A percentile compares a stretch with the other conserved stretches of the same genome.
These are phyloP conservation scores for Elephantulus edwardii DNA, from an alignment of 2,113 vertebrate species.

Conservation along the genomic window DNA sequence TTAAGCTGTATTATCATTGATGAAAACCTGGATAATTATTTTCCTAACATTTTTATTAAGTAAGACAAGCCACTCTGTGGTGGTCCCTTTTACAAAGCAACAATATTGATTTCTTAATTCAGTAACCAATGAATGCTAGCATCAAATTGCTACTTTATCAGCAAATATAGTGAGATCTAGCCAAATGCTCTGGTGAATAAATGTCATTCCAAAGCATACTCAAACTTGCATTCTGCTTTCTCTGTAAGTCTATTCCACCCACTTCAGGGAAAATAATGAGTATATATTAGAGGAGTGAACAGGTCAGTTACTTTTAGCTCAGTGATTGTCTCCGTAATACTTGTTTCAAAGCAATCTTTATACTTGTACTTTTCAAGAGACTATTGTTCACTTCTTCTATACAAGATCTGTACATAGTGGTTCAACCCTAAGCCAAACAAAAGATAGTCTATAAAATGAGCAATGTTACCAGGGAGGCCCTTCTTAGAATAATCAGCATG, in stretches of 20 bases:
- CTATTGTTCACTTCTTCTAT: too few relatives aligned
- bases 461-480: too few relatives aligned
- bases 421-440: too few relatives aligned
- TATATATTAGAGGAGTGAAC: constrained; percentile 38
- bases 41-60: constrained; percentile 75
- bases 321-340: not conserved
- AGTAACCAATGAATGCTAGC: constrained; percentile 37
- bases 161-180: constrained; percentile 15
- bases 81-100: constrained; percentile 32
- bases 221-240: not conserved
- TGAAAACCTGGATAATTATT: constrained; percentile 79
- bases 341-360: constrained; percentile 15
- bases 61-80: constrained; percentile 21
- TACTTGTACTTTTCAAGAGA: constrained; percentile 1
- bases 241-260: not conserved
- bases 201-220: constrained; percentile 38
- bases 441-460: too few relatives aligned
- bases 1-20: constrained; percentile 76
- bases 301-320: not conserved
- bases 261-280: not conserved
- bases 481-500: too few relatives aligned
- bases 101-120: constrained; percentile 61
- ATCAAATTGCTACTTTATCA: constrained; percentile 57
- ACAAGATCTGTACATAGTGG: too few relatives aligned
- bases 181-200: not conserved